These are phyloP conservation scores for Parasteatoda lunata DNA, from an alignment of 2,888 invertebrate genomes.

Conservation along the genomic window DNA sequence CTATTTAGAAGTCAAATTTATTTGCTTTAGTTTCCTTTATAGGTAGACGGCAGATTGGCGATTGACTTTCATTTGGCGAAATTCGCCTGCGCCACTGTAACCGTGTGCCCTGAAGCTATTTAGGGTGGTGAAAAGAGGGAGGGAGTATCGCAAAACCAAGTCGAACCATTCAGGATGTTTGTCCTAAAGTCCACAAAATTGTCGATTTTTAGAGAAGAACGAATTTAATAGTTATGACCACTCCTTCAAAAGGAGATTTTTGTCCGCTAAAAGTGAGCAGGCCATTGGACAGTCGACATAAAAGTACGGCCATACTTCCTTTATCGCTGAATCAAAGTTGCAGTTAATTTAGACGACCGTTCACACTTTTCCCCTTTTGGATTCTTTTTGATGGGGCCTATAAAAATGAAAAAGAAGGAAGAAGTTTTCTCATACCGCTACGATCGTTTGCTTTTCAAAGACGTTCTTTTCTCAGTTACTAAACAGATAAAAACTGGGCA, in stretches of 20 bases:
- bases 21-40: too few species aligned
- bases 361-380: not conserved
- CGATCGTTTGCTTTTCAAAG: too few species aligned
- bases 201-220: conserved; percentile 63
- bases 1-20: too few species aligned
- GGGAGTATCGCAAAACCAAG: conserved; percentile 19
- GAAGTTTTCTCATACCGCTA: too few species aligned
- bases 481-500: too few species aligned
- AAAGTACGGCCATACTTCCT: conserved; percentile 32
- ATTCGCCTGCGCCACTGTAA: not conserved
- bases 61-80: not conserved
- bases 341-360: conserved; percentile 52
- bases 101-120: not conserved
- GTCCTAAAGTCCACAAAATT: conserved; percentile 44
- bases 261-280: conserved; percentile 52
- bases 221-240: conserved; percentile 65
- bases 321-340: conserved; percentile 41
- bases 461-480: too few species aligned
- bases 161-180: conserved; percentile 46
- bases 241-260: conserved; percentile 58
- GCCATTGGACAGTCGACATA: conserved; percentile 15
- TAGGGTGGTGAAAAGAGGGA: not conserved
- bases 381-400: conserved; percentile 1
- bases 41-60: too few species aligned
- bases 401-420: not conserved